Evolutionary conservation across 2,797 vertebrate species (phyloP).

Genomic region (Parotocinclus haroldoi): DNA sequence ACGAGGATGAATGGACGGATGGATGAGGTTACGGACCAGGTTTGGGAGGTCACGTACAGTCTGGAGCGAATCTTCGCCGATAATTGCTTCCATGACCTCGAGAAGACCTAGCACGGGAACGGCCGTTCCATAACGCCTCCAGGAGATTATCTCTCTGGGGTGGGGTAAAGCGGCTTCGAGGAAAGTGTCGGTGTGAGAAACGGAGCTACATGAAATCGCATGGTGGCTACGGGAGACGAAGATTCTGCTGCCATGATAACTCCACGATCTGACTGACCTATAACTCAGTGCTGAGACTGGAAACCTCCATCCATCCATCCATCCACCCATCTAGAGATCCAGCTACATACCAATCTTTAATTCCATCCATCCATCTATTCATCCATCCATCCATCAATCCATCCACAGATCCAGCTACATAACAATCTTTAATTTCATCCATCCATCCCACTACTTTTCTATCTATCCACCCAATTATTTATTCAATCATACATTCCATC

Average conservation of each 20-base stretch:
- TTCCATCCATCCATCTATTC: too few relatives aligned
- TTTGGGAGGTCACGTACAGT: constrained; percentile 29
- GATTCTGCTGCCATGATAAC: neutral
- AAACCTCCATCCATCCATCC: too few relatives aligned
- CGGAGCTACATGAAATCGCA: constrained; percentile 12
- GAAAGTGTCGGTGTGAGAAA: constrained; percentile 32
- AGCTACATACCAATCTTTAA: too few relatives aligned
- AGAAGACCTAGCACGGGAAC: constrained; percentile 36
- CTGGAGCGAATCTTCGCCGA: constrained; percentile 25
- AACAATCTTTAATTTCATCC: too few relatives aligned
- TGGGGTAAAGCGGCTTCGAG: constrained; percentile 14
- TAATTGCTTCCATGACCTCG: constrained; percentile 52
- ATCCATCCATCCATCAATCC: too few relatives aligned
- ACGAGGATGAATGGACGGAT: neutral
- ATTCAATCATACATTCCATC: too few relatives aligned
- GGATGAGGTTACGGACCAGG: constrained; percentile 18
- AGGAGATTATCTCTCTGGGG: constrained; percentile 20
- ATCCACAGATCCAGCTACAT: too few relatives aligned
- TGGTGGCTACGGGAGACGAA: constrained; percentile 11
- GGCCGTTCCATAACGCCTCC: constrained; percentile 37
- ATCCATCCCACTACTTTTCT: too few relatives aligned
- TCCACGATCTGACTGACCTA: too few relatives aligned
- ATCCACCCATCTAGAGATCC: too few relatives aligned
- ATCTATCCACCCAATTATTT: too few relatives aligned
- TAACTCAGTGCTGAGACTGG: too few relatives aligned